Conservation (phyloP, 2,113 vertebrate genomes). For the Callospermophilus lateralis region DNA sequence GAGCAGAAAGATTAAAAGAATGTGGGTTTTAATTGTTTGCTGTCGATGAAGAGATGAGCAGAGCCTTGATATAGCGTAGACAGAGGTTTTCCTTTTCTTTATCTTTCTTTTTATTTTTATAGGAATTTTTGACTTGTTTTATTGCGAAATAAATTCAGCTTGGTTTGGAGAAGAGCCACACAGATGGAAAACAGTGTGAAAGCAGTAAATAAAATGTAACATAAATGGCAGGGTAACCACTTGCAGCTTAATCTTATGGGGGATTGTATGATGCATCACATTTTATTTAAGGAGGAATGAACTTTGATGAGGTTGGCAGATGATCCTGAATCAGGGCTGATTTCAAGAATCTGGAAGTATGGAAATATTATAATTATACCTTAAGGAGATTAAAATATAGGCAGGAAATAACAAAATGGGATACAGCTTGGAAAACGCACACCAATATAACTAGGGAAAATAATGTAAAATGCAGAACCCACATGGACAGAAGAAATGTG, state of each 20-base stretch:
- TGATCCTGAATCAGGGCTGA: slow-evolving; percentile 61
- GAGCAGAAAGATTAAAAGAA: background rate
- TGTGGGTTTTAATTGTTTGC: background rate
- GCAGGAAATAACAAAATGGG: slow-evolving; percentile 81
- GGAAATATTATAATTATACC: slow-evolving; percentile 70
- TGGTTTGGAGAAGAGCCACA: slow-evolving; percentile 66
- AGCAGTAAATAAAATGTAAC: slow-evolving; percentile 54
- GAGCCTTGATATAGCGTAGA: background rate
- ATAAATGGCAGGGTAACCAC: slow-evolving; percentile 37
- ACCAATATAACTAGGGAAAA: slow-evolving; percentile 47
- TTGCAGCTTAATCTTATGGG: slow-evolving; percentile 1
- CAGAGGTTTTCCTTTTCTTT: background rate
- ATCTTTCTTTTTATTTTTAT: background rate
- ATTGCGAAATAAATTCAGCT: slow-evolving; percentile 47
- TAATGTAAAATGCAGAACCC: slow-evolving; percentile 71
- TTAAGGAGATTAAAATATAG: slow-evolving; percentile 74
- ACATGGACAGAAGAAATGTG: background rate
- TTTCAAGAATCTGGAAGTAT: slow-evolving; percentile 63
- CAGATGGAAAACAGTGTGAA: slow-evolving; percentile 66
- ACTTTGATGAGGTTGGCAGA: slow-evolving; percentile 74
- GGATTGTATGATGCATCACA: background rate
- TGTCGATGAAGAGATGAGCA: background rate
- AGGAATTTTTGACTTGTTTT: slow-evolving; percentile 21
- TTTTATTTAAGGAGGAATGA: slow-evolving; percentile 65
- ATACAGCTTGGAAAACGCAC: slow-evolving; percentile 59